Evolutionary conservation across 2,888 invertebrate genomes (phyloP).

Genomic region (Macaria liturata): DNA sequence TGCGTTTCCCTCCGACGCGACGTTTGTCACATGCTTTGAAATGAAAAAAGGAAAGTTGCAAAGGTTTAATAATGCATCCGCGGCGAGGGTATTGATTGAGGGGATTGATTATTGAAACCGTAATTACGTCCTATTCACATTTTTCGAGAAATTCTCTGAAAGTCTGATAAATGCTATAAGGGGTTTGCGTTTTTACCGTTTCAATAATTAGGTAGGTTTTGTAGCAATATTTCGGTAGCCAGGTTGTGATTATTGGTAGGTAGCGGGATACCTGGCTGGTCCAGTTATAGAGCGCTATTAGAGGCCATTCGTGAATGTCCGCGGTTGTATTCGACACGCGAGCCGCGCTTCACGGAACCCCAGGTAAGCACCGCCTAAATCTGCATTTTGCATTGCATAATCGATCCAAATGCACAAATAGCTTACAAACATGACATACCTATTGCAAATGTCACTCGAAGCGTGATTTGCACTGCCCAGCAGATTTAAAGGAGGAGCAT

Average conservation of each 20-base stretch:
- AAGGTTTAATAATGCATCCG: slow-evolving; percentile 26
- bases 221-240: slow-evolving; percentile 33
- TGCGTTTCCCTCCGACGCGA: slow-evolving; percentile 35
- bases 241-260: slow-evolving; percentile 35
- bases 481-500: no score
- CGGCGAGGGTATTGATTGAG: slow-evolving; percentile 10
- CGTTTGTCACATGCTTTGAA: slow-evolving; percentile 48
- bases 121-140: slow-evolving; percentile 14
- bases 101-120: slow-evolving; percentile 11
- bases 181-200: slow-evolving; percentile 30
- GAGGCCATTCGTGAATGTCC: slow-evolving; percentile 56
- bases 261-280: slow-evolving; percentile 45
- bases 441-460: no score
- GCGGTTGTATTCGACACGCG: slow-evolving; percentile 65
- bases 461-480: no score
- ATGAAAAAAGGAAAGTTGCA: slow-evolving; percentile 45
- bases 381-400: slow-evolving; percentile 33
- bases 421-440: no score
- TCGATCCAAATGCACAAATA: no score
- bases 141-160: slow-evolving; percentile 14
- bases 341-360: slow-evolving; percentile 69
- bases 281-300: slow-evolving; percentile 52
- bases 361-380: slow-evolving; percentile 62
- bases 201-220: slow-evolving; percentile 24
- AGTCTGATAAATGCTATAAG: slow-evolving; percentile 6